These are phyloP conservation scores for Drosophila neonasuta DNA, from an alignment of 2,888 invertebrate species.

Conservation along the genomic window DNA sequence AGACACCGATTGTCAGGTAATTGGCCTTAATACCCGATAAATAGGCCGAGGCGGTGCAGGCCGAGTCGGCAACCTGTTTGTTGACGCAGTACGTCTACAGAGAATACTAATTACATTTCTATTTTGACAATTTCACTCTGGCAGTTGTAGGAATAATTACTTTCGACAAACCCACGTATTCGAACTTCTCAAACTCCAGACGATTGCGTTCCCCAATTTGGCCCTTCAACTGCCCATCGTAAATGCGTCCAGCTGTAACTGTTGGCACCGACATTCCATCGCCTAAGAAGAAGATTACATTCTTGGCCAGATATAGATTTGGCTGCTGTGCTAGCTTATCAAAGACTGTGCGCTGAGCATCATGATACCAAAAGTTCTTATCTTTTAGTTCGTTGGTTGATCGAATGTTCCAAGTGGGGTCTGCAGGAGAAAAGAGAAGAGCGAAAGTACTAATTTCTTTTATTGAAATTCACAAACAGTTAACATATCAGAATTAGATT, in stretches of 20 bases:
- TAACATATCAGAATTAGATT: constrained; percentile 38
- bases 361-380: constrained; percentile 74
- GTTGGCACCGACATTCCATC: constrained; percentile 91
- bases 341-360: constrained; percentile 70
- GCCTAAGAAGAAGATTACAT: constrained; percentile 91
- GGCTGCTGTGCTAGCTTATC: constrained; percentile 69
- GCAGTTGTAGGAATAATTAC: constrained; percentile 79
- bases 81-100: constrained; percentile 85
- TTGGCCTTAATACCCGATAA: constrained; percentile 89
- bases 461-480: constrained; percentile 7
- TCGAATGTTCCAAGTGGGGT: constrained; percentile 57
- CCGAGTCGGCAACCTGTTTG: constrained; percentile 89
- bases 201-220: constrained; percentile 85
- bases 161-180: constrained; percentile 86
- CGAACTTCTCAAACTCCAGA: constrained; percentile 86
- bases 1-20: constrained; percentile 87
- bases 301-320: constrained; percentile 85
- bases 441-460: constrained; percentile 45
- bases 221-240: constrained; percentile 85
- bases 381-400: constrained; percentile 48
- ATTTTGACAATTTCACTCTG: not conserved
- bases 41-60: constrained; percentile 88
- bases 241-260: constrained; percentile 86
- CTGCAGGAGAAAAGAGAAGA: constrained; percentile 30
- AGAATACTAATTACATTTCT: not conserved